These are phyloP conservation scores for Upupa epops DNA, from an alignment of 2,113 vertebrate genomes.

Conservation along the genomic window DNA sequence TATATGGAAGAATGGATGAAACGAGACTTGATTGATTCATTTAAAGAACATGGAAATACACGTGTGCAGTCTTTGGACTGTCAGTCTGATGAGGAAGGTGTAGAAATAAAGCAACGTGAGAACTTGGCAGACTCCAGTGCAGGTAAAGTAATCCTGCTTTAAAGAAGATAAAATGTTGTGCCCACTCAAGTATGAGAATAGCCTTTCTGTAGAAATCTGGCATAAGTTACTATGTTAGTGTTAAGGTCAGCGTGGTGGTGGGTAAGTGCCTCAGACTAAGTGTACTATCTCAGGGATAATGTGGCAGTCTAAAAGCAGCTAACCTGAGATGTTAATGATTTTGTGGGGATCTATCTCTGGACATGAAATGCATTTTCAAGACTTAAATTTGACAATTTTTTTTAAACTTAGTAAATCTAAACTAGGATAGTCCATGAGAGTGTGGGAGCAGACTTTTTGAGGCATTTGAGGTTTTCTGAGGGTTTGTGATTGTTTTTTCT, in stretches of 20 bases:
- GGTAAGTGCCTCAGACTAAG: not conserved
- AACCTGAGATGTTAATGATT: not conserved
- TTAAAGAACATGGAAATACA: not conserved
- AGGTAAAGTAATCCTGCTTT: constrained; percentile 57
- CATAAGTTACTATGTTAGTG: not conserved
- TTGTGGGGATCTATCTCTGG: not conserved
- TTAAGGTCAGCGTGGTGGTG: not conserved
- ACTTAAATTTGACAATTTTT: too few relatives aligned
- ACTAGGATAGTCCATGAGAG: not conserved
- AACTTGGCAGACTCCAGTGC: not conserved
- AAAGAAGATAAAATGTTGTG: not conserved
- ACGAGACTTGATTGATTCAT: not conserved
- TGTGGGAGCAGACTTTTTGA: not conserved
- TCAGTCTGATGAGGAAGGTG: not conserved
- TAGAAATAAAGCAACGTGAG: not conserved
- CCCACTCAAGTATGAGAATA: not conserved
- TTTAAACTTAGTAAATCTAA: too few relatives aligned
- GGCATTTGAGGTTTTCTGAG: not conserved
- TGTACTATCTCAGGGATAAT: not conserved
- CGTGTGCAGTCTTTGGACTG: not conserved
- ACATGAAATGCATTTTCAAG: not conserved
- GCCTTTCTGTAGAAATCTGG: not conserved
- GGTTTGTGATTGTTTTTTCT: not conserved
- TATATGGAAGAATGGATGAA: not conserved
- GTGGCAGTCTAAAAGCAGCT: not conserved